phyloP scores from a whole-genome alignment of 2,113 vertebrate species.

The Atrichornis clamosus region DNA sequence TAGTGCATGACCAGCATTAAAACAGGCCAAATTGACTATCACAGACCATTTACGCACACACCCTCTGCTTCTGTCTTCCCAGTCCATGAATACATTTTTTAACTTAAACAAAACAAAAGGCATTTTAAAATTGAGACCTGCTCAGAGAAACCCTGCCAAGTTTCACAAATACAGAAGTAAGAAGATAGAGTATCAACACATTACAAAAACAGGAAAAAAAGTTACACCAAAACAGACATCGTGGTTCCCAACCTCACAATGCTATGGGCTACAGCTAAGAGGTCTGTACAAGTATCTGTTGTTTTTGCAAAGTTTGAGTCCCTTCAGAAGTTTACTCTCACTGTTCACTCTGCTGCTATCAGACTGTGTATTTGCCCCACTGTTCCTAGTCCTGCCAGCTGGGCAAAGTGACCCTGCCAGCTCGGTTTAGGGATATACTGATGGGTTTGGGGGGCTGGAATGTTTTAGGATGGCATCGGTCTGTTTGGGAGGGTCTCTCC shows the following conservation, averaged over 20 bases:
- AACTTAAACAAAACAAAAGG: constrained; percentile 56
- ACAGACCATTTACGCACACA: constrained; percentile 5
- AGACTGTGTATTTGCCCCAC: constrained; percentile 57
- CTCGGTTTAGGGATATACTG: constrained; percentile 70
- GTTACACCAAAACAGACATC: constrained; percentile 19
- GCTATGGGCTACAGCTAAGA: constrained; percentile 4
- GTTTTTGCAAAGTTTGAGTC: constrained; percentile 65
- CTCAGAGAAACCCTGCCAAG: constrained; percentile 76
- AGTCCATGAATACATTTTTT: constrained; percentile 1
- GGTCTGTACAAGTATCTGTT: constrained; percentile 46
- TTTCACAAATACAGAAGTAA: constrained; percentile 68
- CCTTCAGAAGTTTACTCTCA: constrained; percentile 64
- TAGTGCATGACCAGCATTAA: constrained; percentile 61
- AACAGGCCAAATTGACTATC: constrained; percentile 7
- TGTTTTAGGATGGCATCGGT: constrained; percentile 83
- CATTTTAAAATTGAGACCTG: constrained; percentile 83
- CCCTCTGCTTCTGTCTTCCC: background rate
- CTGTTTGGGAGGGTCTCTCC: constrained; percentile 87
- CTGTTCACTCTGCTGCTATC: constrained; percentile 42
- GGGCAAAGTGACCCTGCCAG: background rate
- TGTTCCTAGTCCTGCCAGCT: constrained; percentile 61
- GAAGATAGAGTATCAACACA: constrained; percentile 49
- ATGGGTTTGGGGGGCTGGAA: constrained; percentile 74
- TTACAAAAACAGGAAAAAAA: constrained; percentile 42
- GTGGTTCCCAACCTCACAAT: constrained; percentile 67